A percentile compares a stretch with the other conserved stretches of the same genome.
phyloP scores from a whole-genome alignment of 2,797 vertebrate species.

The Lepus oiostolus region DNA sequence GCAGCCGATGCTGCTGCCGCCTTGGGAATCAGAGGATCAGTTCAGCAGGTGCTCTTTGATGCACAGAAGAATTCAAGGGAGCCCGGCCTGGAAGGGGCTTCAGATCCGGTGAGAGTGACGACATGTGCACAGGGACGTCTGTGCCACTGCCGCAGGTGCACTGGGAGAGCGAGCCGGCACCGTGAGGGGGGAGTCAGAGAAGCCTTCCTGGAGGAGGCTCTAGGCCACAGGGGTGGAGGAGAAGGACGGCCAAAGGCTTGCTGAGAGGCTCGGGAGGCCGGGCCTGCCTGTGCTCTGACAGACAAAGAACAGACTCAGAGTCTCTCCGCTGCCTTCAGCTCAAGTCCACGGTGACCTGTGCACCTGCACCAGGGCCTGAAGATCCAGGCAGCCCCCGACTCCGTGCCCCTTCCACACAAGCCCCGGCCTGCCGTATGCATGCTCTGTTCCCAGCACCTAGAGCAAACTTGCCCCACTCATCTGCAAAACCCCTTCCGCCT shows the following conservation, averaged over 20 bases:
- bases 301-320: not conserved
- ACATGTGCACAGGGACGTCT: fast-evolving
- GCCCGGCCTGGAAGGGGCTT: fast-evolving
- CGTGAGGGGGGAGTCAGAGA: not conserved
- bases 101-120: not conserved
- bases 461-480: too few relatives aligned
- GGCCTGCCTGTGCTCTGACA: not conserved
- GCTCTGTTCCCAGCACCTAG: fast-evolving
- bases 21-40: not conserved
- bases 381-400: not conserved
- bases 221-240: not conserved
- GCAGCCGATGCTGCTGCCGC: fast-evolving
- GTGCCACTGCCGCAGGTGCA: fast-evolving
- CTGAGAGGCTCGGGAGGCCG: not conserved
- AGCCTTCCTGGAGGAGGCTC: not conserved
- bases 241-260: not conserved
- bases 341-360: too few relatives aligned
- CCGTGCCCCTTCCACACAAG: fast-evolving
- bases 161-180: fast-evolving
- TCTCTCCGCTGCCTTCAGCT: not conserved
- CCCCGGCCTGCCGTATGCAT: fast-evolving
- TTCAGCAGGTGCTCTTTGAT: not conserved
- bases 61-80: not conserved
- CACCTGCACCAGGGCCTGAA: fast-evolving
- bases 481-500: too few relatives aligned